These are phyloP conservation scores for Sebastes itinus DNA, from an alignment of 2,797 vertebrate species.

Conservation along the genomic window DNA sequence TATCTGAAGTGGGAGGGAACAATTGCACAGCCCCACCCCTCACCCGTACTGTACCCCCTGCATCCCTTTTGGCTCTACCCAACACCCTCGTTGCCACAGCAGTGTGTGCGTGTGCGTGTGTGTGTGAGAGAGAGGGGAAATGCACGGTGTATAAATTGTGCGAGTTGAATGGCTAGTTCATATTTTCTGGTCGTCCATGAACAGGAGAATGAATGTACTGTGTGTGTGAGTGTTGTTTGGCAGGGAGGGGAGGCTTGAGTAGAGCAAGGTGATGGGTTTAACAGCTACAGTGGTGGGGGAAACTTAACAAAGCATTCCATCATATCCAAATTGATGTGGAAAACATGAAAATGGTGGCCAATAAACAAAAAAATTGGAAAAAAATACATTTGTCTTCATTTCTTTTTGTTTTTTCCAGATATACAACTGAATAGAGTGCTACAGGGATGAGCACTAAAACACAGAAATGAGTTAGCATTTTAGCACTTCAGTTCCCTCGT, in stretches of 20 bases:
- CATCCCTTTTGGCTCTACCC: conserved; percentile 53
- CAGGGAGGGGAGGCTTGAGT: conserved; percentile 41
- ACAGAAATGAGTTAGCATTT: too few relatives aligned
- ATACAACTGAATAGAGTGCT: not conserved
- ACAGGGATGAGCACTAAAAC: too few relatives aligned
- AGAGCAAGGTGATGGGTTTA: conserved; percentile 49
- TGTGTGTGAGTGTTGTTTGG: conserved; percentile 3
- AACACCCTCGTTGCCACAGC: conserved; percentile 38
- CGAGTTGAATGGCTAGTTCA: conserved; percentile 19
- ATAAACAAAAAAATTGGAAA: conserved; percentile 82
- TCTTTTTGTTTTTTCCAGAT: not conserved
- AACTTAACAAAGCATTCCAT: conserved; percentile 85
- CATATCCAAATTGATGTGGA: conserved; percentile 86
- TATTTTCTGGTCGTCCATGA: conserved; percentile 39
- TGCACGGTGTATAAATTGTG: conserved; percentile 2
- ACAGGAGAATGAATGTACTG: conserved; percentile 37
- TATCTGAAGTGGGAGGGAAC: conserved; percentile 62
- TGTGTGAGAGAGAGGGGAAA: not conserved
- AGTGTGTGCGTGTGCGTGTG: not conserved
- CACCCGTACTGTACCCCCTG: conserved; percentile 53
- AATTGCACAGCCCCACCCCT: conserved; percentile 68
- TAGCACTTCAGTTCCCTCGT: too few relatives aligned
- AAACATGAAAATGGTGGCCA: conserved; percentile 89
- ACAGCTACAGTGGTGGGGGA: conserved; percentile 63
- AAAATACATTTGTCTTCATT: conserved; percentile 8